These are phyloP conservation scores for Cepphus grylle DNA, from an alignment of 2,113 vertebrate genomes.

Conservation along the genomic window DNA sequence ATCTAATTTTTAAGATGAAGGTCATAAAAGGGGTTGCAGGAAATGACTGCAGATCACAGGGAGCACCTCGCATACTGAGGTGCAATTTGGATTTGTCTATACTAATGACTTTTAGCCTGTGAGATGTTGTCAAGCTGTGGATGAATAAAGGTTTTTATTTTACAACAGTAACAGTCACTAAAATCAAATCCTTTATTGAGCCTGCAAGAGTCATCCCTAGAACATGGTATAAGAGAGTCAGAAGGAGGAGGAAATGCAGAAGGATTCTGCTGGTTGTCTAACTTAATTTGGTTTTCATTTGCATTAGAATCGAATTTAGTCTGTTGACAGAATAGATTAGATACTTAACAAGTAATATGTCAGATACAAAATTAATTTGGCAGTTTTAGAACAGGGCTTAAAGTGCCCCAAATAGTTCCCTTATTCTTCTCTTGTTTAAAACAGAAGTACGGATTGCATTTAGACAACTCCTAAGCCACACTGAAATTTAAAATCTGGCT, in stretches of 20 bases:
- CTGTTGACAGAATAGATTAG: constrained; percentile 19
- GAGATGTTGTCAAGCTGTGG: background rate
- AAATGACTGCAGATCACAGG: background rate
- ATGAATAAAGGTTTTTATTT: background rate
- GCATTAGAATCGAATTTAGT: background rate
- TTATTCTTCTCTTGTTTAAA: background rate
- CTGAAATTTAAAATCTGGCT: background rate
- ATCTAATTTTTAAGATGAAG: background rate
- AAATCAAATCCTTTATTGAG: background rate
- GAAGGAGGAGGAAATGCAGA: background rate
- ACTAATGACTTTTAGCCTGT: background rate
- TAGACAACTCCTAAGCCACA: background rate
- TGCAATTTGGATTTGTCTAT: background rate
- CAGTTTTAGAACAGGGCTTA: background rate
- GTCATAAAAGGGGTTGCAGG: background rate
- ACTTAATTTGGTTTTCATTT: background rate
- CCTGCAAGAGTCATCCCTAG: background rate
- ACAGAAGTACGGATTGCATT: background rate
- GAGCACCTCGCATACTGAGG: background rate
- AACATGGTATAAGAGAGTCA: background rate
- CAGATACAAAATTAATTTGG: constrained; percentile 13
- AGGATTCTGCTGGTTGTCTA: background rate
- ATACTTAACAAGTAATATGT: background rate
- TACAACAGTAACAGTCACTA: background rate
- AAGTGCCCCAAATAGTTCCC: background rate